Percentiles rank a stretch among this genome's conserved stretches.
These are phyloP conservation scores for Cantharis rufa DNA, from an alignment of 2,888 invertebrate species.

Conservation along the genomic window DNA sequence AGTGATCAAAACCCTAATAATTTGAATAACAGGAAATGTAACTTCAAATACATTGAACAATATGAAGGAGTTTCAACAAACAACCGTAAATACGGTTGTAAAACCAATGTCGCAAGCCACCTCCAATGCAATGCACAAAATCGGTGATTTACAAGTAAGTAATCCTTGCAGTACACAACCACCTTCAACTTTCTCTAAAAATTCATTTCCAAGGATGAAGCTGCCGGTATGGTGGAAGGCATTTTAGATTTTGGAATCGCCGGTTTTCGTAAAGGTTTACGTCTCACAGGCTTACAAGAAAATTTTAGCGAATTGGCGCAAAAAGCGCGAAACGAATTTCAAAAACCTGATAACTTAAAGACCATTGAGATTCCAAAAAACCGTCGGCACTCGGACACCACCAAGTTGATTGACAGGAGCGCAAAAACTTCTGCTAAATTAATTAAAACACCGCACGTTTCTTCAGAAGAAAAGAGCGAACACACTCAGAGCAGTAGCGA, in stretches of 20 bases:
- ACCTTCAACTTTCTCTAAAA: not conserved
- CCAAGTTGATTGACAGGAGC: slow-evolving; percentile 12
- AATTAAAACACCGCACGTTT: slow-evolving; percentile 35
- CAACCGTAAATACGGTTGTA: slow-evolving; percentile 57
- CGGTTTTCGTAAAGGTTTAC: slow-evolving; percentile 62
- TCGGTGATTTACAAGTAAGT: slow-evolving; percentile 66
- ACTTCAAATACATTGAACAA: slow-evolving; percentile 52
- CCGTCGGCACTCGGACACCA: not conserved
- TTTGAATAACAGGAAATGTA: slow-evolving; percentile 45
- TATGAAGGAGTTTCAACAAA: slow-evolving; percentile 61
- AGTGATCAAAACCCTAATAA: not conserved
- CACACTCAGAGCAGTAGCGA: slow-evolving; percentile 40
- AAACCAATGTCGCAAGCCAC: slow-evolving; percentile 51
- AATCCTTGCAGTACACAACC: not conserved
- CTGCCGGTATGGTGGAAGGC: slow-evolving; percentile 68
- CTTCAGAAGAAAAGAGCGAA: slow-evolving; percentile 31
- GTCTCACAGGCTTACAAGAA: slow-evolving; percentile 65
- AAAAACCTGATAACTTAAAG: slow-evolving; percentile 14
- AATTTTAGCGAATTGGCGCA: slow-evolving; percentile 41
- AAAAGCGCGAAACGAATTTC: slow-evolving; percentile 22
- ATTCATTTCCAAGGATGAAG: slow-evolving; percentile 60
- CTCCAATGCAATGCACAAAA: slow-evolving; percentile 64
- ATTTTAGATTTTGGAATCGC: slow-evolving; percentile 66
- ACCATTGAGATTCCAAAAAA: slow-evolving; percentile 4
- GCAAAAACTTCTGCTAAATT: slow-evolving; percentile 28